phyloP scores from a whole-genome alignment of 2,888 invertebrate genomes.

The Nowickia ferox region DNA sequence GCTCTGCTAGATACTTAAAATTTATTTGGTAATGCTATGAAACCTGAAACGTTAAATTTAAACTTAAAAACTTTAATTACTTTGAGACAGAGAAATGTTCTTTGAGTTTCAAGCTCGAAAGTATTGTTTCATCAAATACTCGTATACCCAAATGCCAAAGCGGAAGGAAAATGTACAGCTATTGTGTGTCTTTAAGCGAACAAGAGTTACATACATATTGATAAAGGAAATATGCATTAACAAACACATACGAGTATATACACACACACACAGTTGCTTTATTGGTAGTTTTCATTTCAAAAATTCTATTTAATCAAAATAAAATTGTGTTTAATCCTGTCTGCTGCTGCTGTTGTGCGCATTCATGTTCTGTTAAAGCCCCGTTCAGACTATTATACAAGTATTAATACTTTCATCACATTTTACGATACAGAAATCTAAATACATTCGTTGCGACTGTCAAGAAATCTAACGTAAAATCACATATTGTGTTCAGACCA shows the following conservation, averaged over 20 bases:
- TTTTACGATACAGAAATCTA: too few species aligned
- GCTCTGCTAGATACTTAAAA: conserved; percentile 21
- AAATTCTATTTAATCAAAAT: conserved; percentile 47
- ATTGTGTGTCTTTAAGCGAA: conserved; percentile 29
- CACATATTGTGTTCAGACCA: too few species aligned
- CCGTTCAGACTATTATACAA: not conserved
- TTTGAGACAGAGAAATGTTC: conserved; percentile 7
- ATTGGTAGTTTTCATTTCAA: conserved; percentile 37
- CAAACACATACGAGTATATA: not conserved
- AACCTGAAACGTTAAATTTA: conserved; percentile 2
- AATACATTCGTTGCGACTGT: too few species aligned
- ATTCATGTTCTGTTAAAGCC: not conserved
- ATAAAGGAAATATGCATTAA: not conserved
- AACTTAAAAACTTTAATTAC: conserved; percentile 34
- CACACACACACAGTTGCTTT: not conserved
- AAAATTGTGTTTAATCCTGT: conserved; percentile 51
- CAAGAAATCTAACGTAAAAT: too few species aligned
- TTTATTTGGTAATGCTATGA: too few species aligned
- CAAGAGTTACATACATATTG: not conserved
- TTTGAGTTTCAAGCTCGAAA: not conserved
- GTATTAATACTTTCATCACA: too few species aligned
- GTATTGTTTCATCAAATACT: conserved; percentile 20
- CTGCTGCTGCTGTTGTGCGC: not conserved
- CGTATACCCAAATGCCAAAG: not conserved
- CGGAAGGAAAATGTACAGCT: conserved; percentile 16